These are phyloP conservation scores for Acanthurus leucopareius DNA, from an alignment of 2,797 vertebrate species.

Conservation along the genomic window DNA sequence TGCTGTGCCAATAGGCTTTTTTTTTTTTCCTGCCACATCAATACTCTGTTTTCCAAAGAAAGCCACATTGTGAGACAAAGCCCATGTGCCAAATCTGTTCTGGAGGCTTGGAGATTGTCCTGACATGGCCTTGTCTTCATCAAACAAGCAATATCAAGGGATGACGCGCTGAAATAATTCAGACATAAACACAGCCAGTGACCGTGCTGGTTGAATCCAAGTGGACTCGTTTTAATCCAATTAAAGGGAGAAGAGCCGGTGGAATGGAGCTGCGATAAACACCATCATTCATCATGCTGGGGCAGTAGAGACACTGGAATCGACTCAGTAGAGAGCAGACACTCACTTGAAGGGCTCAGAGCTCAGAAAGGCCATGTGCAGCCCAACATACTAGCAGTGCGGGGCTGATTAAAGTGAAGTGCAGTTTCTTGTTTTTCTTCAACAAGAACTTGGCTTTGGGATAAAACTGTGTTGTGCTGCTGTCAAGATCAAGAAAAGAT, in stretches of 20 bases:
- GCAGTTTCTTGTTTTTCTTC: slow-evolving; percentile 4
- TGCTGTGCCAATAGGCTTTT: slow-evolving; percentile 60
- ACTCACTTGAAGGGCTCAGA: slow-evolving; percentile 35
- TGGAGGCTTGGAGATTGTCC: slow-evolving; percentile 53
- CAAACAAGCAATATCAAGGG: slow-evolving; percentile 33
- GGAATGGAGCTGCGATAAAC: slow-evolving; percentile 66
- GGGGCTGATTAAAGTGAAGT: slow-evolving; percentile 21
- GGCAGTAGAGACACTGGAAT: slow-evolving; percentile 55
- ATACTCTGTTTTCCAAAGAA: slow-evolving; percentile 62
- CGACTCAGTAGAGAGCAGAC: slow-evolving; percentile 47
- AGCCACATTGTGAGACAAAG: slow-evolving; percentile 53
- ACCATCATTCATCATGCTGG: slow-evolving; percentile 73
- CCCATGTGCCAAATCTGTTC: slow-evolving; percentile 59
- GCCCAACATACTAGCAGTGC: background rate
- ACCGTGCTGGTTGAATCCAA: slow-evolving; percentile 62
- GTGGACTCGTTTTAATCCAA: slow-evolving; percentile 78
- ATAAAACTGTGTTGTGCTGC: background rate
- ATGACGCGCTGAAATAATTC: slow-evolving; percentile 60
- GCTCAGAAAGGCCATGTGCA: slow-evolving; percentile 30
- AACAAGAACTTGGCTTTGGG: slow-evolving; percentile 5
- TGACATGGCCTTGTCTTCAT: slow-evolving; percentile 53
- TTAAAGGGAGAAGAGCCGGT: slow-evolving; percentile 71
- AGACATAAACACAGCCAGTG: slow-evolving; percentile 68
- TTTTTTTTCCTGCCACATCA: slow-evolving; percentile 49
- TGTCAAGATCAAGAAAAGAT: slow-evolving; percentile 12